phyloP scores from a whole-genome alignment of 2,888 invertebrate species.

The Branchellion lobata region DNA sequence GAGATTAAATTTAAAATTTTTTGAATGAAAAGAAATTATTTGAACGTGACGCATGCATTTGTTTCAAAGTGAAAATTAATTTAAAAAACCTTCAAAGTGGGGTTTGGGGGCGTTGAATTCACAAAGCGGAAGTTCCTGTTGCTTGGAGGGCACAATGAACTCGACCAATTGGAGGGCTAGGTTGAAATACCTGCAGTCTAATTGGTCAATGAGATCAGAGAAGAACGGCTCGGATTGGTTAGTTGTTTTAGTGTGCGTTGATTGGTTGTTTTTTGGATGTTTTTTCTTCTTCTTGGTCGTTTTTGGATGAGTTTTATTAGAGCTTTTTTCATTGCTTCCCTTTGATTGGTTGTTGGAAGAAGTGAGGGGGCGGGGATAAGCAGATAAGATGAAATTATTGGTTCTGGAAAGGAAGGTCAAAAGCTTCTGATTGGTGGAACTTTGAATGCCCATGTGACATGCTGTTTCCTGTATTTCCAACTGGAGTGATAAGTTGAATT shows the following conservation, averaged over 20 bases:
- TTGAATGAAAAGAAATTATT: too few species aligned
- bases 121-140: background rate
- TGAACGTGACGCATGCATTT: too few species aligned
- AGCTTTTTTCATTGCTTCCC: too few species aligned
- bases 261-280: too few species aligned
- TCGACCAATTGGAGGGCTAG: background rate
- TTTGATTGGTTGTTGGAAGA: background rate
- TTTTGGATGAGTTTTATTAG: too few species aligned
- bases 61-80: too few species aligned
- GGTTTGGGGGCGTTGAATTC: conserved; percentile 4
- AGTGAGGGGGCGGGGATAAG: background rate
- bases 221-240: background rate
- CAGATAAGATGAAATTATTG: background rate
- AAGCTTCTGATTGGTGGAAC: background rate
- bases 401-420: background rate
- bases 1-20: too few species aligned
- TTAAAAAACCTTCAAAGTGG: background rate
- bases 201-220: background rate
- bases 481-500: too few species aligned
- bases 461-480: background rate
- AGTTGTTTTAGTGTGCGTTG: too few species aligned
- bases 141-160: background rate
- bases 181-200: conserved; percentile 10
- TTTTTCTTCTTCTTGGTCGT: too few species aligned
- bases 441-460: background rate